Base-by-base conservation (phyloP, 2,888 invertebrate genomes). In the Acronicta alni region DNA sequence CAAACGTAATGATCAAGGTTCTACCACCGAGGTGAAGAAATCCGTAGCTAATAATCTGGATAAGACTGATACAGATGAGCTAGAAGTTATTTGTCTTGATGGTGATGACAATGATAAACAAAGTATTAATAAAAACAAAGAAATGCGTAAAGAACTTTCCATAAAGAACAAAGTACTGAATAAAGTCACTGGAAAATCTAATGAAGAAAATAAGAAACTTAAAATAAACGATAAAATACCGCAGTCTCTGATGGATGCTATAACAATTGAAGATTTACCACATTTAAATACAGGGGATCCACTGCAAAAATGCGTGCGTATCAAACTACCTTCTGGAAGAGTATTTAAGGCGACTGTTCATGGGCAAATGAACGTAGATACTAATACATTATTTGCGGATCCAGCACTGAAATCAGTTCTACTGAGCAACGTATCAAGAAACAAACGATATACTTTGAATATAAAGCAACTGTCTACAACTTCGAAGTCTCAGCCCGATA, bases 281-380 rank as follows among this genome's bases (percentile, higher is more conserved):
- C 45, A 44, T 37, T 17, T 41, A 38, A 52, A 17, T 56, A 43
- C 53, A 30, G 52, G 66, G 6, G 80, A 86, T 54, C 82, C 87
- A 14, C 43, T 65, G 9, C 87, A 83, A 60, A 86, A 83, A 67
- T 73, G 57, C 43, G 81, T 92, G 18, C 80, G 88, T 38, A 83
- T 93, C 10, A 85, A 76, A 54, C 72, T 92, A 49, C 84, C 89
- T 6, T 88, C 88, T 73, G 90, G 90, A 2, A 89, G 83, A 72
- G 59, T 72, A 38, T 90, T 88, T 53, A 91, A 84, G 82, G 92
- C 88, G 9, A 90, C 90, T 0, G 82, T 92, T 10, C 80, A 77
- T 49, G 90, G 92, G 17, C 82, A 84, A 53, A 61, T 81, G 45
- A 64, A 84, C 45, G 69, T 87, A 5, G 80, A 87, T 55, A 75